Evolutionary conservation across 2,113 vertebrate species (phyloP), one percentile per base, ranked within the genome.

Genomic region (Bubalus kerabau): DNA sequence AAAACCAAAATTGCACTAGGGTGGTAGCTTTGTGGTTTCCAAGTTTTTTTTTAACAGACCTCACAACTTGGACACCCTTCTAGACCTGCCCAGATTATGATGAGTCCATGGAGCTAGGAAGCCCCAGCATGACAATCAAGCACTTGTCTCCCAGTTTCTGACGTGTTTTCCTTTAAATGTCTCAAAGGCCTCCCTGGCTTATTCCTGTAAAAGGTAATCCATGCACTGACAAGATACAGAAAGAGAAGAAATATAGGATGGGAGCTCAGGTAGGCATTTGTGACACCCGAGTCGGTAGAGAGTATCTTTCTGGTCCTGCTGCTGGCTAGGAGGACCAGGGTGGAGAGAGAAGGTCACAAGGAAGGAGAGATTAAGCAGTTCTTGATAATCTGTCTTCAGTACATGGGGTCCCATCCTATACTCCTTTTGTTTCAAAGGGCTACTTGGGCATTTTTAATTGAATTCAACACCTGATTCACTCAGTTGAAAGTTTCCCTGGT

Each of bases 61-160:
- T 95, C 93, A 98, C 81, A 80, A 78, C 94, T n/a, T 92, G 95
- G 84, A 97, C 95, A 96, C 74, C 89, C 93, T 90, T 93, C 93
- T 90, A 81, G 85, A 43, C 82, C 71, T 86, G 36, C 81, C 82
- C 89, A 64, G 67, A 62, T 89, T 81, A 56, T 91, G 90, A 86
- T 48, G 76, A 95, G 43, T 85, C 54, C 26, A 14, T 32, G 87
- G 84, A 36, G 24, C 93, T 89, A 80, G n/a, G 30, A 91, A 96
- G 30, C 56, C 67, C 67, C 60, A 76, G 36, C 7, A 6, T n/a
- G 64, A 98, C 95, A 97, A 40, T n/a, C 56, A 78, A 82, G 40
- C 50, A 21, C 89, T 97, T 97, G 96, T 97, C 56, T 91, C 23
- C 62, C 7, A 23, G 78, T 36, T 94, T 80, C 62, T 80, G 40